Evolutionary conservation across 2,113 vertebrate genomes (phyloP), one percentile per base, ranked within the genome.

Genomic region (Mohoua ochrocephala): DNA sequence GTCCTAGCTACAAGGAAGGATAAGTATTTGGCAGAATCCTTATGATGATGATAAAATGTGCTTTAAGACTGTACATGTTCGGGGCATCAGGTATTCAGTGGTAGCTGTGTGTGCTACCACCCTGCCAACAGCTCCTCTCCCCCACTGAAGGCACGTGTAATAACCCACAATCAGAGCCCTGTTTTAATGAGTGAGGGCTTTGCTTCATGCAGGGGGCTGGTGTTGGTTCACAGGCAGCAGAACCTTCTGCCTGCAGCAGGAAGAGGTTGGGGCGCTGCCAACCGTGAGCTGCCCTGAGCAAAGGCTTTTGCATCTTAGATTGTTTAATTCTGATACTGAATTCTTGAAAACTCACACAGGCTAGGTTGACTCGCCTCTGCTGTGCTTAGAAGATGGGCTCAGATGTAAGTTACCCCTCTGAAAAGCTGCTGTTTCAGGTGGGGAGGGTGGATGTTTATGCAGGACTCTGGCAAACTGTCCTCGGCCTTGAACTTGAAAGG

Each of bases 211-310:
- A 89, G 47, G 64, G 64, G 56, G n/a, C 86, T 33, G 54, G 7
- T 42, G 17, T 10, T 28, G 30, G 19, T 37, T 81, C 45, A 20
- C 37, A 50, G 63, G 4, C 28, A 57, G 6, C 24, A 59, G 22
- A 35, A 31, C 27, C 18, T 73, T 39, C 42, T 64, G 39, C 21
- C 27, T 39, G 68, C 21, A 39, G 61, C n/a, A 70, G 56, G 33
- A 33, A 26, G 41, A 52, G 33, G 17, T 20, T 47, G 18, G 20
- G 77, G 35, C 26, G 30, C 53, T 87, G 59, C 65, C 67, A 63
- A 0, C 6, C 4, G 0, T 4, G 17, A 61, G 42, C 61, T 61
- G 50, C 22, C 54, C 30, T 0, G 4, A 27, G 21, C 12, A 30
- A 82, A 85, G 52, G 9, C 9, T 47, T 68, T n/a, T 74, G 17